Percentiles rank a stretch among this genome's conserved stretches.
Evolutionary conservation across 2,113 vertebrate species (phyloP).

Genomic region (Planiliza haematocheilus): DNA sequence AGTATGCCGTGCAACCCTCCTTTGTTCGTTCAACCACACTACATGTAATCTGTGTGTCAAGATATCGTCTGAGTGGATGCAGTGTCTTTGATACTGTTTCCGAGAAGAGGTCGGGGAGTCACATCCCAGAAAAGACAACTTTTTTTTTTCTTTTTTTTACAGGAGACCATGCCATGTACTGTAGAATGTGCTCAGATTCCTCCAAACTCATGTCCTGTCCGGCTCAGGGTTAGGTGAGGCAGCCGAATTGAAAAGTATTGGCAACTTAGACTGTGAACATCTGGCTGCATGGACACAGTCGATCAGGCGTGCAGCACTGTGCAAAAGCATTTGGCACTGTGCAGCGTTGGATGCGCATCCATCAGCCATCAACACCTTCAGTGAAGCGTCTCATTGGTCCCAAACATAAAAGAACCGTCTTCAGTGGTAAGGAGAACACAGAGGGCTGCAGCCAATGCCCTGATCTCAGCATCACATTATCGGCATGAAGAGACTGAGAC

Average conservation of each 20-base stretch:
- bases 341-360: too few relatives aligned
- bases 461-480: too few relatives aligned
- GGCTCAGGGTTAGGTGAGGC: not conserved
- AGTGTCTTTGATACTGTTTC: slow-evolving; percentile 46
- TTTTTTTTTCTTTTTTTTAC: slow-evolving; percentile 8
- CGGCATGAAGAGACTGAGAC: too few relatives aligned
- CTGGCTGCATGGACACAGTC: not conserved
- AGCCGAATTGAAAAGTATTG: not conserved
- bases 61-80: slow-evolving; percentile 66
- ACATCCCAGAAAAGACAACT: slow-evolving; percentile 14
- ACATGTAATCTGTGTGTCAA: slow-evolving; percentile 71
- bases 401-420: too few relatives aligned
- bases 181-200: not conserved
- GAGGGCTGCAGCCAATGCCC: too few relatives aligned
- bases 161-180: not conserved
- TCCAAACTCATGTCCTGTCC: not conserved
- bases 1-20: slow-evolving; percentile 23
- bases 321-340: too few relatives aligned
- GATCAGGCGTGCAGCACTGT: too few relatives aligned
- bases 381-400: too few relatives aligned
- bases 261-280: not conserved
- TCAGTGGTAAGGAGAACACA: too few relatives aligned
- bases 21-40: slow-evolving; percentile 38
- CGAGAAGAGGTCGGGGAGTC: slow-evolving; percentile 22
- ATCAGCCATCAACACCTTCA: too few relatives aligned